phyloP scores from a whole-genome alignment of 2,888 invertebrate species.

The Athalia rosae region DNA sequence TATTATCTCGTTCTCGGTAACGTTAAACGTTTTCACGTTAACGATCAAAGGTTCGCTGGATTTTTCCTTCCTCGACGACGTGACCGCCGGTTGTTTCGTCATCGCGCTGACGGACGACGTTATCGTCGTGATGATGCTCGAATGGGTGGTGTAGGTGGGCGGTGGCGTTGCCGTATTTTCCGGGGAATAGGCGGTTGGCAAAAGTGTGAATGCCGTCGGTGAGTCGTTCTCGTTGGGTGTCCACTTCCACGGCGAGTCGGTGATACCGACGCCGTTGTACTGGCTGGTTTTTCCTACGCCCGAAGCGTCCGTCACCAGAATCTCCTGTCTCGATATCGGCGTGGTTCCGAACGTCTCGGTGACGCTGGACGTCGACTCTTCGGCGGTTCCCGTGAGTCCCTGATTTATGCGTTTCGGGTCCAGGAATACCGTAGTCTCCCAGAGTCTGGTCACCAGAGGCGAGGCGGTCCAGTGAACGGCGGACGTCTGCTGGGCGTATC shows the following conservation, averaged over 20 bases:
- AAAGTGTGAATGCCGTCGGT: conserved; percentile 67
- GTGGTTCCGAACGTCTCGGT: conserved; percentile 49
- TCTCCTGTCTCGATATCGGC: conserved; percentile 55
- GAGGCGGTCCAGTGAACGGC: conserved; percentile 74
- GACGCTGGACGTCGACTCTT: conserved; percentile 67
- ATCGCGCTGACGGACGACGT: conserved; percentile 64
- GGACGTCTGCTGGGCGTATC: conserved; percentile 62
- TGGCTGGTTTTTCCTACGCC: conserved; percentile 66
- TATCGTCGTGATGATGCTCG: conserved; percentile 66
- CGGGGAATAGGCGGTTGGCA: conserved; percentile 60
- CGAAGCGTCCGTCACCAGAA: conserved; percentile 56
- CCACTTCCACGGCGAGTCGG: conserved; percentile 63
- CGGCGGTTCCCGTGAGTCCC: conserved; percentile 73
- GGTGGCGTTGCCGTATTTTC: conserved; percentile 64
- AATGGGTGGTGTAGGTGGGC: conserved; percentile 64
- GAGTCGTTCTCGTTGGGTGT: conserved; percentile 62
- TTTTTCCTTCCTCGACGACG: conserved; percentile 36
- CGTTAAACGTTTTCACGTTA: conserved; percentile 75
- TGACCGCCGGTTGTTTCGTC: conserved; percentile 50
- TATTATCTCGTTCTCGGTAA: conserved; percentile 81
- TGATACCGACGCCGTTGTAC: conserved; percentile 66
- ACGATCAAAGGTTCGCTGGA: conserved; percentile 63
- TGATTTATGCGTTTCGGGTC: conserved; percentile 85
- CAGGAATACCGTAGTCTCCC: conserved; percentile 82
- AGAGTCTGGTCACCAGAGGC: conserved; percentile 77